phyloP scores from a whole-genome alignment of 1,140 invertebrate species.

The Drosophila ohnishii region DNA sequence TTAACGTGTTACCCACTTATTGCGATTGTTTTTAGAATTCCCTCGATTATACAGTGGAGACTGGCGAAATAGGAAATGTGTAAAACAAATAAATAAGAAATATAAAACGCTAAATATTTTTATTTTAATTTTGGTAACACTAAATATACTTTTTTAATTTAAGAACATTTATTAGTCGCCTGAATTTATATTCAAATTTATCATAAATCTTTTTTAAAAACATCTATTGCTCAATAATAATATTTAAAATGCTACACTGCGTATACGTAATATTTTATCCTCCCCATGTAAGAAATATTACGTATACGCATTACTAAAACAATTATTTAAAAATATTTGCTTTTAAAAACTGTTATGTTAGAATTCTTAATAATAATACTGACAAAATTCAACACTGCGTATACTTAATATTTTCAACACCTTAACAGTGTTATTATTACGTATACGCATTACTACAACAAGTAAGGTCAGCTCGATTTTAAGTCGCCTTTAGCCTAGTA shows the following conservation, averaged over 20 bases:
- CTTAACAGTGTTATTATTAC: constrained; percentile 1
- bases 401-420: not conserved
- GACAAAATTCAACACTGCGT: not conserved
- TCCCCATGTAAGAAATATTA: no score
- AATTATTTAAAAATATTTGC: not conserved
- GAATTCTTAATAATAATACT: not conserved
- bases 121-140: not conserved
- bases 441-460: not conserved
- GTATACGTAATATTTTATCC: no score
- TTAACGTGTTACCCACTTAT: constrained; percentile 41
- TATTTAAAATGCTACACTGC: no score
- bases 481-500: not conserved
- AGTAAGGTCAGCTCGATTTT: not conserved
- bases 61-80: no score
- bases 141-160: not conserved
- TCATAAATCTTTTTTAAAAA: no score
- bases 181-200: no score
- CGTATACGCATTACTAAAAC: not conserved
- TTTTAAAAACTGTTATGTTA: no score
- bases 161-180: no score
- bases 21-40: constrained; percentile 38
- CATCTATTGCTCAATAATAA: no score
- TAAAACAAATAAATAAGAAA: not conserved
- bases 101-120: not conserved
- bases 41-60: constrained; percentile 6